A percentile compares a stretch with the other conserved stretches of the same genome.
Evolutionary conservation across 2,797 vertebrate genomes (phyloP).

Genomic region (Arctocebus calabarensis): DNA sequence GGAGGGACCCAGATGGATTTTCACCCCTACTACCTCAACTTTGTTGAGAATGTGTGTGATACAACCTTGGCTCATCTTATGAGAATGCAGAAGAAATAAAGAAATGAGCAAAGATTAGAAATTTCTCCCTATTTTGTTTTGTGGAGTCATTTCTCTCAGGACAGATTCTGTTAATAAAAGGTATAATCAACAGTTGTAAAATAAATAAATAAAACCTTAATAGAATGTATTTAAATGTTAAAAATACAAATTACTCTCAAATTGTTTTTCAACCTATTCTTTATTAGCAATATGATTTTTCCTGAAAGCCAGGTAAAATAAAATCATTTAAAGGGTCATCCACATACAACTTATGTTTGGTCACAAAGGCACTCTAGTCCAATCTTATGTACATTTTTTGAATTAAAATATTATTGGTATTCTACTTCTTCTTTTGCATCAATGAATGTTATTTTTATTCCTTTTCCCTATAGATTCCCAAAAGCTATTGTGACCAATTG

Average conservation of each 20-base stretch:
- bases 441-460: slow-evolving; percentile 56
- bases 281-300: slow-evolving; percentile 23
- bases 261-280: slow-evolving; percentile 32
- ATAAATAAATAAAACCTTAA: not conserved
- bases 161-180: slow-evolving; percentile 49
- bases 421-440: slow-evolving; percentile 37
- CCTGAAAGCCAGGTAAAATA: not conserved
- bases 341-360: not conserved
- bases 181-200: not conserved
- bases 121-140: slow-evolving; percentile 62
- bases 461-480: slow-evolving; percentile 9
- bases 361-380: not conserved
- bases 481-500: slow-evolving; percentile 14
- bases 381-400: slow-evolving; percentile 47
- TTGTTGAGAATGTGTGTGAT: not conserved
- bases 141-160: slow-evolving; percentile 26
- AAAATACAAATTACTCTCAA: slow-evolving; percentile 59
- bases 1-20: not conserved
- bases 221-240: slow-evolving; percentile 35
- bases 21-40: not conserved
- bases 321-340: slow-evolving; percentile 38
- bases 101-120: slow-evolving; percentile 16
- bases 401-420: slow-evolving; percentile 43
- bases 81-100: slow-evolving; percentile 36
- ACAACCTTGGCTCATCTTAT: not conserved